Evolutionary conservation across 2,113 vertebrate genomes (phyloP).

Genomic region (Neotoma lepida): DNA sequence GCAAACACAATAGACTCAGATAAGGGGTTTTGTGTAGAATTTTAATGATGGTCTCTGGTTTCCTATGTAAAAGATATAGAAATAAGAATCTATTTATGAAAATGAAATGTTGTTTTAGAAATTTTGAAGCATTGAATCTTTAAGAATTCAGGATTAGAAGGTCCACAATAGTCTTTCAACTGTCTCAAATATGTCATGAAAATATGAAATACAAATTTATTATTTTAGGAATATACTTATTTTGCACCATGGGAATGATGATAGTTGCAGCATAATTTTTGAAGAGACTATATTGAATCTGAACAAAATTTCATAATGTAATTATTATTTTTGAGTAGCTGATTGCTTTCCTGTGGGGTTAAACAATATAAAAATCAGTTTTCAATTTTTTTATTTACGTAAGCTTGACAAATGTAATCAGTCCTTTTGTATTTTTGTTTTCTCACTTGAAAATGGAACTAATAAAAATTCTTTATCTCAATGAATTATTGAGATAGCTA

Average conservation of each 20-base stretch:
- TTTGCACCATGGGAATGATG: background rate
- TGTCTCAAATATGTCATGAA: conserved; percentile 6
- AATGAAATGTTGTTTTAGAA: conserved; percentile 40
- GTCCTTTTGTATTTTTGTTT: background rate
- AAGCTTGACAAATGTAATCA: conserved; percentile 21
- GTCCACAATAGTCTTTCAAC: background rate
- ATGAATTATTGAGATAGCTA: conserved; percentile 24
- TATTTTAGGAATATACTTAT: conserved; percentile 26
- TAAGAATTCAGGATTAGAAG: conserved; percentile 54
- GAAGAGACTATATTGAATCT: background rate
- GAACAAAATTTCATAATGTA: background rate
- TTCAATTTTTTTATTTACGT: background rate
- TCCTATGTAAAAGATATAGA: background rate
- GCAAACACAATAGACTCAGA: background rate
- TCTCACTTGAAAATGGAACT: background rate
- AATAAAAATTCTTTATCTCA: conserved; percentile 17
- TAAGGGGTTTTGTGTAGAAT: conserved; percentile 7
- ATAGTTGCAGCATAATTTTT: conserved; percentile 13
- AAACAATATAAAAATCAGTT: background rate
- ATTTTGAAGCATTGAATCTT: background rate
- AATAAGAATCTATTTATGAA: background rate
- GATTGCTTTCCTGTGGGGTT: background rate
- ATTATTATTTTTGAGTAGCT: background rate
- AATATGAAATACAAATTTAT: conserved; percentile 18
- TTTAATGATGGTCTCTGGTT: background rate